phyloP scores from a whole-genome alignment of 2,888 invertebrate genomes.

The Acanthosepion esculentum region DNA sequence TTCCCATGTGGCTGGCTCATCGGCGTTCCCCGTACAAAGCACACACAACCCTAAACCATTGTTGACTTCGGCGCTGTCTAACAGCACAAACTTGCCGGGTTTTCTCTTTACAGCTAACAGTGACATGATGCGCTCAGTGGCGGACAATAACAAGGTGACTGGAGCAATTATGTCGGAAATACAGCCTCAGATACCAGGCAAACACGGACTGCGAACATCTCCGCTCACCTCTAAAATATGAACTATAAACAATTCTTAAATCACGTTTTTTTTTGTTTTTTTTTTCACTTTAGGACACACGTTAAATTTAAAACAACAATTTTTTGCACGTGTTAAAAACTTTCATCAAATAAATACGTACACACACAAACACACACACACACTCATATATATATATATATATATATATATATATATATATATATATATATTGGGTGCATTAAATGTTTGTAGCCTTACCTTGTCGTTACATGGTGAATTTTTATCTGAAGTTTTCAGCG shows the following conservation, averaged over 20 bases:
- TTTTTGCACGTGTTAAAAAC: background rate
- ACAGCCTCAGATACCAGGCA: background rate
- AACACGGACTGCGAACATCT: conserved; percentile 20
- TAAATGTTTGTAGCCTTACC: background rate
- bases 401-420: background rate
- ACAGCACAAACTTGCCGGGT: conserved; percentile 36
- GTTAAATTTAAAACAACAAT: background rate
- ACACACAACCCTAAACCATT: conserved; percentile 36
- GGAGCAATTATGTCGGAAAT: background rate
- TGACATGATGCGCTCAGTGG: conserved; percentile 3
- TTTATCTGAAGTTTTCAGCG: no score
- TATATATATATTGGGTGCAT: background rate
- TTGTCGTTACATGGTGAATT: no score
- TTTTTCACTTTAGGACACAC: background rate
- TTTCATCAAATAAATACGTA: background rate
- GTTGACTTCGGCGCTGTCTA: conserved; percentile 43
- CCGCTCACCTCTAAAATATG: conserved; percentile 33
- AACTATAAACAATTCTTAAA: background rate
- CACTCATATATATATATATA: background rate
- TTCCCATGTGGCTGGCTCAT: background rate
- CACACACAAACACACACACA: background rate
- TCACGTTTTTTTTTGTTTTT: background rate
- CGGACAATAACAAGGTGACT: background rate
- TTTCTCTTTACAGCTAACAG: conserved; percentile 24
- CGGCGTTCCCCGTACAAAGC: conserved; percentile 35